Percentiles rank a stretch among this genome's conserved stretches.
These are phyloP conservation scores for Neosilurus hyrtlii DNA, from an alignment of 2,797 vertebrate genomes.

Conservation along the genomic window DNA sequence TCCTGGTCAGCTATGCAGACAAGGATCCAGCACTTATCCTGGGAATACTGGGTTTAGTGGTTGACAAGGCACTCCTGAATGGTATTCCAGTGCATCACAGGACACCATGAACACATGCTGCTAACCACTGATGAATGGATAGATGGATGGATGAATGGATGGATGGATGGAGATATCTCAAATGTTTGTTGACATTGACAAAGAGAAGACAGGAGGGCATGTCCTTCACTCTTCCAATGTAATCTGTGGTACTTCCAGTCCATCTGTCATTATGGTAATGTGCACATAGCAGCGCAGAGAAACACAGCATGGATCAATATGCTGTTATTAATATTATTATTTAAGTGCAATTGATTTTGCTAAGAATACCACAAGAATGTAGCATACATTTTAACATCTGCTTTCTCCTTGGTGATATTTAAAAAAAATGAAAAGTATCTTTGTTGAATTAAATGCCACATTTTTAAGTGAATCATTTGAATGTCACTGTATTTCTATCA, in stretches of 20 bases:
- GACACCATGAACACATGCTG: neutral
- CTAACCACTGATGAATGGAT: no score
- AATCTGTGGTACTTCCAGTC: constrained; percentile 47
- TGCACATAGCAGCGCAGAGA: constrained; percentile 36
- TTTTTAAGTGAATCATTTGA: constrained; percentile 16
- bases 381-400: constrained; percentile 32
- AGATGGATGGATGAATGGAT: no score
- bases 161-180: constrained; percentile 9
- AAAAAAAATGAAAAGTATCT: neutral
- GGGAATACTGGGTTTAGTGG: neutral
- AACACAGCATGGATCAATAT: constrained; percentile 28
- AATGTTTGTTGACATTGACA: constrained; percentile 44
- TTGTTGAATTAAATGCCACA: constrained; percentile 15
- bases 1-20: neutral
- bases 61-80: neutral
- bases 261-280: constrained; percentile 47
- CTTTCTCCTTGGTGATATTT: constrained; percentile 30
- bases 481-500: constrained; percentile 14
- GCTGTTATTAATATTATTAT: constrained; percentile 52
- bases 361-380: constrained; percentile 33
- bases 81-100: neutral
- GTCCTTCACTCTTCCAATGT: constrained; percentile 52
- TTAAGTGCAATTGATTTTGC: constrained; percentile 53
- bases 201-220: constrained; percentile 44
- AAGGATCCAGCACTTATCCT: neutral